Evolutionary conservation across 37 sponge, comb jelly and placozoan species (phyloP).

Genomic region (Trichoplax adhaerens): DNA sequence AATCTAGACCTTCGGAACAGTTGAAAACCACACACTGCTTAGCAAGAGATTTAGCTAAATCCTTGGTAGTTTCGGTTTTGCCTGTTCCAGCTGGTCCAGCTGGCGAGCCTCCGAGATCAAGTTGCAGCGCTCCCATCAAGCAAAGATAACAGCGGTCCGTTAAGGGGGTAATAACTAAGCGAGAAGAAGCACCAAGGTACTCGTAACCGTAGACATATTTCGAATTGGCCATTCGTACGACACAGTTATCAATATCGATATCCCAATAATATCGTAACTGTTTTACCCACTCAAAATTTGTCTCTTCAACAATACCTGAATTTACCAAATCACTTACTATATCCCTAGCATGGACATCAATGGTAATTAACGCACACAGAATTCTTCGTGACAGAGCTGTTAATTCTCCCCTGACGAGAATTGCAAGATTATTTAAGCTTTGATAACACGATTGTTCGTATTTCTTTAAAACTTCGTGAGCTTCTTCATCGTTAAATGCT

Average conservation of each 20-base stretch:
- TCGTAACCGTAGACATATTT: slow-evolving; percentile 85
- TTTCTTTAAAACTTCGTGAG: slow-evolving; percentile 43
- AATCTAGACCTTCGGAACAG: slow-evolving; percentile 95
- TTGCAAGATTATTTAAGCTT: slow-evolving; percentile 90
- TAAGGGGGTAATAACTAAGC: slow-evolving; percentile 95
- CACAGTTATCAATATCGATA: slow-evolving; percentile 67
- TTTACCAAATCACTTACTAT: slow-evolving; percentile 71
- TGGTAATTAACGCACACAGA: slow-evolving; percentile 85
- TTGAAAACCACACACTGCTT: slow-evolving; percentile 99
- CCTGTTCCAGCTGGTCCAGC: slow-evolving; percentile 99
- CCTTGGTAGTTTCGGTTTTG: slow-evolving; percentile 93
- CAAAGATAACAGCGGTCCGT: slow-evolving; percentile 98
- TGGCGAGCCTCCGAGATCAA: slow-evolving; percentile 95
- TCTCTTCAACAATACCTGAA: not conserved
- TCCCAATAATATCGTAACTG: slow-evolving; percentile 98
- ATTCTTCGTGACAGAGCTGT: slow-evolving; percentile 72
- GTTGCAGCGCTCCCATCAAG: slow-evolving; percentile 95
- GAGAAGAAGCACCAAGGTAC: slow-evolving; percentile 85
- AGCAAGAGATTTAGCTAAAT: slow-evolving; percentile 86
- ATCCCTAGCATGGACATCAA: slow-evolving; percentile 95
- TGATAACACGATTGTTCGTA: slow-evolving; percentile 69
- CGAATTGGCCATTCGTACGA: slow-evolving; percentile 85
- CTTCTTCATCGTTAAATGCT: slow-evolving; percentile 28
- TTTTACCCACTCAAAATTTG: slow-evolving; percentile 96
- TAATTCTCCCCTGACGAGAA: slow-evolving; percentile 74